Evolutionary conservation across 92 coral and sea anemone genomes (phyloP).

Genomic region (Parazoanthus atlanticus): DNA sequence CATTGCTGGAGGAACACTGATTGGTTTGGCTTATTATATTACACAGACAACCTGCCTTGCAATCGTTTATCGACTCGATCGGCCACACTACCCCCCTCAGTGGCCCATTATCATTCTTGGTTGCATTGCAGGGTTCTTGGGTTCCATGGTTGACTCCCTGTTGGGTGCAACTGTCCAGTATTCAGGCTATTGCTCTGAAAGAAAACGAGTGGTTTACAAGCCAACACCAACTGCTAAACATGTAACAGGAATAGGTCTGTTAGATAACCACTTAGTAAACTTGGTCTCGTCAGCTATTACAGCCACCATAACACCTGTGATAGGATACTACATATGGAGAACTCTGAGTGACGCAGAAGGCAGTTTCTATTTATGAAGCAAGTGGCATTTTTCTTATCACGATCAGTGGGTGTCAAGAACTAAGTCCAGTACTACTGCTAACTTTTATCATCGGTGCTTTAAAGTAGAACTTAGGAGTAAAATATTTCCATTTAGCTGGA

Average conservation of each 20-base stretch:
- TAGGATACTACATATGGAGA: constrained; percentile 92
- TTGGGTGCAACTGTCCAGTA: constrained; percentile 96
- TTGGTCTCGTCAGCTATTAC: constrained; percentile 80
- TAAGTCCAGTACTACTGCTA: too few species aligned
- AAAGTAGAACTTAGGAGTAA: too few species aligned
- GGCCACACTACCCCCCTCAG: constrained; percentile 72
- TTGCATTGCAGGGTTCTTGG: constrained; percentile 84
- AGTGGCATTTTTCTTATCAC: too few species aligned
- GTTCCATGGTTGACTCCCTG: constrained; percentile 87
- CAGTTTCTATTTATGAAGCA: neutral
- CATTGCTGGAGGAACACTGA: constrained; percentile 78
- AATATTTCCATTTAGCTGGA: too few species aligned
- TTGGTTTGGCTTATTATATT: constrained; percentile 81
- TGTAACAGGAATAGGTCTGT: constrained; percentile 77
- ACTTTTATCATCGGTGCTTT: too few species aligned
- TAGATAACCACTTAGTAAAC: constrained; percentile 94
- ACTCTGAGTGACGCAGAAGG: constrained; percentile 25
- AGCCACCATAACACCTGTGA: constrained; percentile 75
- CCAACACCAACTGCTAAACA: constrained; percentile 79
- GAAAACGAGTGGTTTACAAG: constrained; percentile 78
- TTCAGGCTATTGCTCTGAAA: constrained; percentile 89
- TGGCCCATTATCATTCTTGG: constrained; percentile 97
- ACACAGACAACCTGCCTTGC: constrained; percentile 52
- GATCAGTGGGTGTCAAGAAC: too few species aligned
- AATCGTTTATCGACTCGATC: constrained; percentile 59